A percentile compares a stretch with the other conserved stretches of the same genome.
phyloP scores from a whole-genome alignment of 2,888 invertebrate genomes.

The Tinea trinotella region DNA sequence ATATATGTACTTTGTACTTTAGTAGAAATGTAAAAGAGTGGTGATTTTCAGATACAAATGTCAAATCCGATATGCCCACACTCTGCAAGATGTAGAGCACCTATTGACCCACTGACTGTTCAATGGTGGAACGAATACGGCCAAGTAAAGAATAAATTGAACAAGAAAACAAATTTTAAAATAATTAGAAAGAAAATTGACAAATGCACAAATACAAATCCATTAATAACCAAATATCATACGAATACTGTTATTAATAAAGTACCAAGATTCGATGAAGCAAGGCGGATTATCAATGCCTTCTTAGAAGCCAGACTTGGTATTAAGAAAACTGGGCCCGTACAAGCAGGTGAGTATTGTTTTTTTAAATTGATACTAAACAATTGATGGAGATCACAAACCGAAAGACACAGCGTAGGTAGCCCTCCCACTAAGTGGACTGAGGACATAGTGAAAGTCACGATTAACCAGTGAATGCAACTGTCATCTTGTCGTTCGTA shows the following conservation, averaged over 20 bases:
- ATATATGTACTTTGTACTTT: too few relatives aligned
- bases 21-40: too few relatives aligned
- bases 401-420: too few relatives aligned
- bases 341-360: neutral
- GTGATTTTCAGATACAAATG: constrained; percentile 30
- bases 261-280: constrained; percentile 41
- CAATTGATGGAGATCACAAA: too few relatives aligned
- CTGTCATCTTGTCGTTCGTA: too few relatives aligned
- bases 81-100: constrained; percentile 52
- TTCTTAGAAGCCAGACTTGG: constrained; percentile 26
- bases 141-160: constrained; percentile 14
- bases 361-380: too few relatives aligned
- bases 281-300: constrained; percentile 54
- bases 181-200: neutral
- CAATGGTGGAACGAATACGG: constrained; percentile 50
- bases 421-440: too few relatives aligned
- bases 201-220: constrained; percentile 20
- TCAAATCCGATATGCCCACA: constrained; percentile 34
- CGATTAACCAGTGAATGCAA: too few relatives aligned
- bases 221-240: constrained; percentile 5
- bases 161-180: neutral
- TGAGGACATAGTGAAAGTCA: too few relatives aligned
- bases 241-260: neutral
- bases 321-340: neutral
- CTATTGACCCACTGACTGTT: constrained; percentile 41